Conservation (phyloP, 2,797 vertebrate genomes). For the Phataginus tetradactyla region DNA sequence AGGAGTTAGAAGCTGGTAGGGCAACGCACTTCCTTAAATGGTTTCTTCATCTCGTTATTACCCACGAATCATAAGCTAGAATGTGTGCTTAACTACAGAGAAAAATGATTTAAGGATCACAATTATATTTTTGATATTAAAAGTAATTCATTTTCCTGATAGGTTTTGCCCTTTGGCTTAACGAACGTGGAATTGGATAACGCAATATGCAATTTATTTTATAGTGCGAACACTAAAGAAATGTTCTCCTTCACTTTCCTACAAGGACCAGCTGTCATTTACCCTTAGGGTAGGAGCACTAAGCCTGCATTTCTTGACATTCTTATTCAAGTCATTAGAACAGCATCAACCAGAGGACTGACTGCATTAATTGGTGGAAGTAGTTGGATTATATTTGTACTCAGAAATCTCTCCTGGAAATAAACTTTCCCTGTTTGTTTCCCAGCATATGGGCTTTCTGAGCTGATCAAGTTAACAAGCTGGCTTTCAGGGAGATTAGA, state of each 20-base stretch:
- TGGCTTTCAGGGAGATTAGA: constrained; percentile 51
- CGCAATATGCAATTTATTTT: constrained; percentile 70
- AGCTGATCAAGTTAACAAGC: constrained; percentile 74
- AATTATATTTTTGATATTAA: constrained; percentile 81
- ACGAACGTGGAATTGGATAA: constrained; percentile 70
- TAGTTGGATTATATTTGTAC: constrained; percentile 58
- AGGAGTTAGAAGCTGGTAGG: constrained; percentile 93
- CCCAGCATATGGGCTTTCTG: constrained; percentile 53
- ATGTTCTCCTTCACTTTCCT: constrained; percentile 59
- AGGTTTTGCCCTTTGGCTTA: constrained; percentile 81
- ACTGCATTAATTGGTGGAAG: constrained; percentile 68
- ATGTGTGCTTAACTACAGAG: constrained; percentile 62
- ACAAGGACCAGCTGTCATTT: constrained; percentile 74
- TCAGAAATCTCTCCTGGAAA: constrained; percentile 69
- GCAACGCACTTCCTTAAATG: not conserved
- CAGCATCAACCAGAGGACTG: constrained; percentile 64
- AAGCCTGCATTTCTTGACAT: constrained; percentile 72
- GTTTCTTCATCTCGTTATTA: not conserved
- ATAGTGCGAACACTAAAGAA: constrained; percentile 54
- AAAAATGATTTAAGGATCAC: constrained; percentile 69
- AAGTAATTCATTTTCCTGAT: constrained; percentile 81
- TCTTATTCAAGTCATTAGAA: constrained; percentile 78
- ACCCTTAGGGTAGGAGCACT: constrained; percentile 61
- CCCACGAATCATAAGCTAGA: not conserved
- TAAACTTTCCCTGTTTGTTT: constrained; percentile 62